These are phyloP conservation scores for Pristionchus japonicus DNA, from an alignment of 2,888 invertebrate genomes.

Conservation along the genomic window DNA sequence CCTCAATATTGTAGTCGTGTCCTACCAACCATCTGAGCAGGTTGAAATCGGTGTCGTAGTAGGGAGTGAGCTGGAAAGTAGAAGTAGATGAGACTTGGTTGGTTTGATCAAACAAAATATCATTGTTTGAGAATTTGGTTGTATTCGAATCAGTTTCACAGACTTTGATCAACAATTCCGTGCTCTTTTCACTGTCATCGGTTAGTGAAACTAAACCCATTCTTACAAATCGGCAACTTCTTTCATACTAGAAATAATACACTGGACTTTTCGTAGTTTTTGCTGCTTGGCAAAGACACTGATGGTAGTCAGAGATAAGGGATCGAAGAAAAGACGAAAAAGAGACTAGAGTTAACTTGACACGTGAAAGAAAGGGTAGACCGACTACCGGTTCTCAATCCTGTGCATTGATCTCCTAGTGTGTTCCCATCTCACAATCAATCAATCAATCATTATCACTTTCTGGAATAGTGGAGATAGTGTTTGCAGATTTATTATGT, in stretches of 20 bases:
- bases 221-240: not conserved
- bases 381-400: not conserved
- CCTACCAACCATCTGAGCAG: conserved; percentile 66
- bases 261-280: not conserved
- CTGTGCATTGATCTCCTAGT: not conserved
- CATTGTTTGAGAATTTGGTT: too few relatives aligned
- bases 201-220: not conserved
- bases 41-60: conserved; percentile 69
- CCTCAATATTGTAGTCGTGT: conserved; percentile 62
- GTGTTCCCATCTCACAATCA: not conserved
- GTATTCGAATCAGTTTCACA: too few relatives aligned
- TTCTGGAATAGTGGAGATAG: not conserved
- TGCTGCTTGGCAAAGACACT: not conserved
- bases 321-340: not conserved
- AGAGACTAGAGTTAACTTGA: not conserved
- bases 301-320: not conserved
- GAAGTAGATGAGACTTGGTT: not conserved
- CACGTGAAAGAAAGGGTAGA: not conserved
- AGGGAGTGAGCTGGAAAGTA: conserved; percentile 60
- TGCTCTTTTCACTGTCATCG: not conserved
- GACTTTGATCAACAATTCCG: too few relatives aligned
- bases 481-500: too few relatives aligned
- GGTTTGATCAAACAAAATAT: not conserved
- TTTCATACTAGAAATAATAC: not conserved
- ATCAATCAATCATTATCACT: too few relatives aligned